Evolutionary conservation across 1,140 invertebrate species (phyloP).

Genomic region (Pachypeltis micranthus): DNA sequence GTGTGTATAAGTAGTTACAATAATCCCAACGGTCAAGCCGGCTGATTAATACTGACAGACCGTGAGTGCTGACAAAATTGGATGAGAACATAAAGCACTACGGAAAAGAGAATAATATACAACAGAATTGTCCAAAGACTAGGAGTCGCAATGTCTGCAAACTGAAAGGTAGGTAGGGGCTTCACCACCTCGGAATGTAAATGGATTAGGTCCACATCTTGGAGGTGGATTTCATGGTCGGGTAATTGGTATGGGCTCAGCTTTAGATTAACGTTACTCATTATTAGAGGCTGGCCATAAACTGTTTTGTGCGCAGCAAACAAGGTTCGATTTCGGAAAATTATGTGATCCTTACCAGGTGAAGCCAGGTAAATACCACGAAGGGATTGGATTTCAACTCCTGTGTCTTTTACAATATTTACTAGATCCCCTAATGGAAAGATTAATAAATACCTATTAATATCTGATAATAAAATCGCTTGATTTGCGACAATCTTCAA

Average conservation of each 20-base stretch:
- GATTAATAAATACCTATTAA: neutral
- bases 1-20: neutral
- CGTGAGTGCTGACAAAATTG: neutral
- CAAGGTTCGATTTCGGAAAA: neutral
- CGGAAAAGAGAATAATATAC: neutral
- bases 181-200: neutral
- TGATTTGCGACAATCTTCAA: neutral
- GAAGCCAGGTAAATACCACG: neutral
- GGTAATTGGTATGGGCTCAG: neutral
- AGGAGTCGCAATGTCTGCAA: neutral
- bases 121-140: neutral
- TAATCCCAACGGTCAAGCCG: neutral
- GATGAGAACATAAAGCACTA: neutral
- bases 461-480: neutral
- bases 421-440: neutral
- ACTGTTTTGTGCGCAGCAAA: neutral
- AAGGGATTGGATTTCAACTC: neutral
- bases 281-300: neutral
- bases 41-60: neutral
- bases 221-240: neutral
- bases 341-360: neutral
- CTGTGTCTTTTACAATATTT: neutral
- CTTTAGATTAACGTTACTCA: neutral
- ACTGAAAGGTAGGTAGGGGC: neutral
- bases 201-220: neutral